Evolutionary conservation across 2,113 vertebrate genomes (phyloP).

Genomic region (Petroica traversi): DNA sequence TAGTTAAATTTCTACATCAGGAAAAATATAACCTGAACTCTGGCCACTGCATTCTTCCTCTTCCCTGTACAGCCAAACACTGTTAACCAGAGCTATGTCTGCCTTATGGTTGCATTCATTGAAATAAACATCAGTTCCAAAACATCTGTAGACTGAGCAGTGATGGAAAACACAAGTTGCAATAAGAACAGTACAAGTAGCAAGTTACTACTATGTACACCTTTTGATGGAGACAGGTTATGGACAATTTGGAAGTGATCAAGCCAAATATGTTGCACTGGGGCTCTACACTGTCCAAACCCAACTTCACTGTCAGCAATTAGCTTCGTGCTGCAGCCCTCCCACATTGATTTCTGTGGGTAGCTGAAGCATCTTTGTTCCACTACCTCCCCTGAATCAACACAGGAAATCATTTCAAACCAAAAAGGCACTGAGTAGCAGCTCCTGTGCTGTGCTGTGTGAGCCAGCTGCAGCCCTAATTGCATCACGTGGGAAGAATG

Average conservation of each 20-base stretch:
- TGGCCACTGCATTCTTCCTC: not conserved
- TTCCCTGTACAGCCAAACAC: not conserved
- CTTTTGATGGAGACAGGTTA: not conserved
- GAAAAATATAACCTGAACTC: not conserved
- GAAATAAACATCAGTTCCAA: not conserved
- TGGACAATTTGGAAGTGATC: not conserved
- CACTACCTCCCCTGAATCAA: not conserved
- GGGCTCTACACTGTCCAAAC: not conserved
- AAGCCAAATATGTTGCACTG: not conserved
- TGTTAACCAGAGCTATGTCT: not conserved
- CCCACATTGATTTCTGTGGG: not conserved
- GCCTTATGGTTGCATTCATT: not conserved
- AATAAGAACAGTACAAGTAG: not conserved
- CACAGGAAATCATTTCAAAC: slow-evolving; percentile 17
- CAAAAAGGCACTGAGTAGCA: not conserved
- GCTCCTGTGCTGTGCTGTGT: not conserved
- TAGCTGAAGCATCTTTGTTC: slow-evolving; percentile 2
- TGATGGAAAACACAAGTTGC: not conserved
- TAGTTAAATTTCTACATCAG: not conserved
- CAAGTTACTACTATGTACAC: not conserved
- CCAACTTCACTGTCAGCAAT: not conserved
- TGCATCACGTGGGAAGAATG: not conserved
- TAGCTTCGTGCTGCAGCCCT: not conserved
- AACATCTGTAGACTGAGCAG: not conserved
- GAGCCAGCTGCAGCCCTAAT: slow-evolving; percentile 31